phyloP scores from a whole-genome alignment of 2,888 invertebrate species.

The Drosophila hamatofila region DNA sequence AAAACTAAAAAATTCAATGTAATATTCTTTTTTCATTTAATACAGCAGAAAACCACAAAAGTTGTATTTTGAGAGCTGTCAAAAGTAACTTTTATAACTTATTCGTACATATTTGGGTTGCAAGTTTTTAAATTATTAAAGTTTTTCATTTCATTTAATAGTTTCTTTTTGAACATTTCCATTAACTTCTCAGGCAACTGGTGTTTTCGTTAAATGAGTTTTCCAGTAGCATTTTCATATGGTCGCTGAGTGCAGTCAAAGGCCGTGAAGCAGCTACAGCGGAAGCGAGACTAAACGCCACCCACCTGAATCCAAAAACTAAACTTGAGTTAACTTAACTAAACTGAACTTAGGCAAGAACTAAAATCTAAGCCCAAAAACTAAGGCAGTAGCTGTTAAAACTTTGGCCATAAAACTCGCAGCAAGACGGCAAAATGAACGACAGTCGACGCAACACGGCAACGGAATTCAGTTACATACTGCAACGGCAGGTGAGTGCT shows the following conservation, averaged over 20 bases:
- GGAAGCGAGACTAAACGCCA: slow-evolving; percentile 39
- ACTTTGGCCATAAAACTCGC: slow-evolving; percentile 49
- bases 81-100: not conserved
- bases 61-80: not conserved
- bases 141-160: slow-evolving; percentile 18
- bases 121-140: slow-evolving; percentile 11
- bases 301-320: slow-evolving; percentile 49
- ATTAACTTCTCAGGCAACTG: slow-evolving; percentile 29
- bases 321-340: slow-evolving; percentile 16
- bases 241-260: slow-evolving; percentile 33
- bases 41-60: not conserved
- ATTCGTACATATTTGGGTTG: not conserved
- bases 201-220: slow-evolving; percentile 31
- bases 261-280: slow-evolving; percentile 13
- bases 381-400: slow-evolving; percentile 46
- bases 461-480: slow-evolving; percentile 85
- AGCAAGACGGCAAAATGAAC: slow-evolving; percentile 74
- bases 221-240: slow-evolving; percentile 34
- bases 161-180: slow-evolving; percentile 8
- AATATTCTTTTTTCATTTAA: no score
- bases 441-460: slow-evolving; percentile 84
- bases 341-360: slow-evolving; percentile 9
- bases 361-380: slow-evolving; percentile 19
- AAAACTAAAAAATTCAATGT: not conserved
- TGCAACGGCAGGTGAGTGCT: slow-evolving; percentile 84